Conservation (phyloP, 2,113 vertebrate species). For the Cnemophilus loriae region DNA sequence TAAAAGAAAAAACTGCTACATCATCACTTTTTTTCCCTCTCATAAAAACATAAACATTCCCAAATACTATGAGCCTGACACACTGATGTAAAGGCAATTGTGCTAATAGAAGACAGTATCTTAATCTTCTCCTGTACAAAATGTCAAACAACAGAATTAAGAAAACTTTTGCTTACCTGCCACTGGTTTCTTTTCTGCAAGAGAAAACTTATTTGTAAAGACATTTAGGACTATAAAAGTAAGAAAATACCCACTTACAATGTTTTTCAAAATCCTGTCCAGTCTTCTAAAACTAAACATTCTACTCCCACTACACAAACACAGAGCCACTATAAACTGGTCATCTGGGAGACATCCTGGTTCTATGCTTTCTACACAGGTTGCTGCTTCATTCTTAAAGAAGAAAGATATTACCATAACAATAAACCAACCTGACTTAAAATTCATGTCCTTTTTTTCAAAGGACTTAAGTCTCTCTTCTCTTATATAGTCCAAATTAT, state of each 20-base stretch:
- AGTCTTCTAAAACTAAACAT: background rate
- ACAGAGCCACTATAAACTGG: background rate
- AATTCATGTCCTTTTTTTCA: background rate
- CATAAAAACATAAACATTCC: background rate
- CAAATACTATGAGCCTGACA: background rate
- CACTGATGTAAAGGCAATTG: background rate
- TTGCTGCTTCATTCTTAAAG: background rate
- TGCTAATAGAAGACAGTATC: background rate
- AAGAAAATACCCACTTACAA: background rate
- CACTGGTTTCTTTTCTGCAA: slow-evolving; percentile 35
- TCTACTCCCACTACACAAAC: background rate
- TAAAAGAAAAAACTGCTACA: background rate
- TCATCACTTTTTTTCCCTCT: background rate
- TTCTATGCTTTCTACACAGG: background rate
- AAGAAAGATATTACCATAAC: background rate
- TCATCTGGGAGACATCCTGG: background rate
- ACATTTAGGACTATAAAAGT: background rate
- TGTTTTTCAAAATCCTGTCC: background rate
- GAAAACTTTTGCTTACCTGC: slow-evolving; percentile 49
- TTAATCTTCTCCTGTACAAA: background rate
- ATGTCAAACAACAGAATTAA: background rate
- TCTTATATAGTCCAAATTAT: background rate
- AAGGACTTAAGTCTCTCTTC: background rate
- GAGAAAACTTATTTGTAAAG: slow-evolving; percentile 6
- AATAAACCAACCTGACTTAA: background rate